phyloP scores from a whole-genome alignment of 2,113 vertebrate species.

The Heteronetta atricapilla region DNA sequence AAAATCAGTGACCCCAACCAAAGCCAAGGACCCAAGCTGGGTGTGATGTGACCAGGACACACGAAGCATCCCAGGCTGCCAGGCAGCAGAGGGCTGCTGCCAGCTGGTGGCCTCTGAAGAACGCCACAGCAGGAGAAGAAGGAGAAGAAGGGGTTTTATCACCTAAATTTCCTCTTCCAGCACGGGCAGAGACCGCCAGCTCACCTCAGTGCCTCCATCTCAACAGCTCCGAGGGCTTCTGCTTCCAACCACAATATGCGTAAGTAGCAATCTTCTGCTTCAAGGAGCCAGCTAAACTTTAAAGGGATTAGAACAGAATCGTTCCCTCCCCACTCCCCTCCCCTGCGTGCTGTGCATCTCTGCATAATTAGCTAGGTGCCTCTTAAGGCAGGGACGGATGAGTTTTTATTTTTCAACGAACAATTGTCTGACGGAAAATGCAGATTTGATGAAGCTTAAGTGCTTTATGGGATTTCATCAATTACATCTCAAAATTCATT shows the following conservation, averaged over 20 bases:
- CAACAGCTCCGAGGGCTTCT: not conserved
- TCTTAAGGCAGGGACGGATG: not conserved
- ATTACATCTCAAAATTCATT: conserved; percentile 45
- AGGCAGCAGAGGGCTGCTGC: not conserved
- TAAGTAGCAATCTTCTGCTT: conserved; percentile 20
- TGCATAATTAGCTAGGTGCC: conserved; percentile 37
- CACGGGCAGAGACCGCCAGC: not conserved
- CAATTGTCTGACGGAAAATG: conserved; percentile 46
- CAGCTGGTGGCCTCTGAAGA: not conserved
- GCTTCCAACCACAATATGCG: not conserved
- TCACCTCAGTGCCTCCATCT: not conserved
- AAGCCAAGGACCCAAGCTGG: not conserved
- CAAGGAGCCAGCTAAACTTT: not conserved
- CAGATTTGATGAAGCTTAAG: conserved; percentile 60
- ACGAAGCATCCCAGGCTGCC: accelerated
- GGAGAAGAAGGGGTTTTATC: not conserved
- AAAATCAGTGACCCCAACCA: not conserved
- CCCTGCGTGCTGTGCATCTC: not conserved
- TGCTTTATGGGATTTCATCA: conserved; percentile 53
- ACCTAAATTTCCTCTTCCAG: not conserved
- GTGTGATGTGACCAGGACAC: not conserved
- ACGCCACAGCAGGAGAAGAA: accelerated
- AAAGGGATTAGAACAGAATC: not conserved
- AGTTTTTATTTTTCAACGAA: conserved; percentile 51
- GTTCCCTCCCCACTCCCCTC: not conserved